phyloP scores from a whole-genome alignment of 2,113 vertebrate genomes.

The Oxygymnocypris stewartii region DNA sequence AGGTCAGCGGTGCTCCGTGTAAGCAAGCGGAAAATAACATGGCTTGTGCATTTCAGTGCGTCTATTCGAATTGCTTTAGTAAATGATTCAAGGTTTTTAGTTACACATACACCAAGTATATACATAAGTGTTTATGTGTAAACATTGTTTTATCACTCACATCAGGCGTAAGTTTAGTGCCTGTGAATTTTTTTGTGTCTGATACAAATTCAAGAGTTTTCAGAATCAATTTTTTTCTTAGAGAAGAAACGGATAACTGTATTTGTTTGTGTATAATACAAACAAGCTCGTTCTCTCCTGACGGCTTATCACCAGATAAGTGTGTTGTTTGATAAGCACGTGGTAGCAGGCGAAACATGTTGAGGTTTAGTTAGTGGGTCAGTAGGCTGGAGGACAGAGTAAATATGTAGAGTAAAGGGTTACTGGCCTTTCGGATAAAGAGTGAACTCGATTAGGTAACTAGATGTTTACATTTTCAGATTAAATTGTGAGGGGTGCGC shows the following conservation, averaged over 20 bases:
- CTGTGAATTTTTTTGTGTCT: background rate
- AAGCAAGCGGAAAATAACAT: background rate
- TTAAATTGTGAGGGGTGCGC: background rate
- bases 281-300: background rate
- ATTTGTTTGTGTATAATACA: background rate
- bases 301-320: background rate
- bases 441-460: background rate
- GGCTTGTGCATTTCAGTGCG: background rate
- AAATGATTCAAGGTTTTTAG: background rate
- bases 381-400: constrained; percentile 8
- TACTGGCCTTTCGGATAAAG: background rate
- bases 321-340: background rate
- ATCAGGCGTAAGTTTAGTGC: background rate
- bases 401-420: background rate
- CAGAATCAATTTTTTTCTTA: background rate
- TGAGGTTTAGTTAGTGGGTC: background rate
- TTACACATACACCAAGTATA: background rate
- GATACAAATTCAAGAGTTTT: background rate
- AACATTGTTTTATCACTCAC: background rate
- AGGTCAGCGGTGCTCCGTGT: constrained; percentile 20
- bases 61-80: background rate
- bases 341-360: background rate
- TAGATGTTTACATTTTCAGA: background rate
- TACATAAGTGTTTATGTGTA: background rate
- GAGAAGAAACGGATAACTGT: background rate